A percentile compares a stretch with the other conserved stretches of the same genome.
These are phyloP conservation scores for Arenicola marina DNA, from an alignment of 2,888 invertebrate species.

Conservation along the genomic window DNA sequence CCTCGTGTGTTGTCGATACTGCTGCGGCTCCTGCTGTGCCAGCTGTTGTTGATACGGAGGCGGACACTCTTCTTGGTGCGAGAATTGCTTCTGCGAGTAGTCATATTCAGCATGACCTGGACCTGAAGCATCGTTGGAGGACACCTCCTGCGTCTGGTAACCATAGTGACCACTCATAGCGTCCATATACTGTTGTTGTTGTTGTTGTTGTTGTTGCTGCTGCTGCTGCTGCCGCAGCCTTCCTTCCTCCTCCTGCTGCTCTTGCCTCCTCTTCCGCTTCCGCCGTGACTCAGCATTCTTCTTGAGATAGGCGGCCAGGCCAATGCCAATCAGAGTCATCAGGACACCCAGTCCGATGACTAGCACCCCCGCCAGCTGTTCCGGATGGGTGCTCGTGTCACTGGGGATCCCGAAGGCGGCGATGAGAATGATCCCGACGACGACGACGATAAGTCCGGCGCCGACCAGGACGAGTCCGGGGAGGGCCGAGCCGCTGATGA, in stretches of 20 bases:
- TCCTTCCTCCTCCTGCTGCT: neutral
- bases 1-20: no score
- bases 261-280: neutral
- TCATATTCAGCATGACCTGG: no score
- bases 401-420: slow-evolving; percentile 9
- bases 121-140: no score
- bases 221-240: neutral
- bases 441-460: slow-evolving; percentile 4
- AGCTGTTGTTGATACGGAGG: no score
- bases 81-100: no score
- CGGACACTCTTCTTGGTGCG: no score
- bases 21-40: no score
- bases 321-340: neutral
- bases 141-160: no score
- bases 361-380: neutral
- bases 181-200: neutral
- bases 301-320: neutral
- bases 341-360: neutral
- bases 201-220: slow-evolving; percentile 4
- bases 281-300: neutral
- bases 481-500: neutral
- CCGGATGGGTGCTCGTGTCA: neutral
- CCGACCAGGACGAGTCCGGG: slow-evolving; percentile 4
- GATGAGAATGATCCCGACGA: slow-evolving; percentile 4
- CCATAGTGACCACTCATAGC: no score